These are phyloP conservation scores for Diadegma fenestrale DNA, from an alignment of 2,888 invertebrate genomes.

Conservation along the genomic window DNA sequence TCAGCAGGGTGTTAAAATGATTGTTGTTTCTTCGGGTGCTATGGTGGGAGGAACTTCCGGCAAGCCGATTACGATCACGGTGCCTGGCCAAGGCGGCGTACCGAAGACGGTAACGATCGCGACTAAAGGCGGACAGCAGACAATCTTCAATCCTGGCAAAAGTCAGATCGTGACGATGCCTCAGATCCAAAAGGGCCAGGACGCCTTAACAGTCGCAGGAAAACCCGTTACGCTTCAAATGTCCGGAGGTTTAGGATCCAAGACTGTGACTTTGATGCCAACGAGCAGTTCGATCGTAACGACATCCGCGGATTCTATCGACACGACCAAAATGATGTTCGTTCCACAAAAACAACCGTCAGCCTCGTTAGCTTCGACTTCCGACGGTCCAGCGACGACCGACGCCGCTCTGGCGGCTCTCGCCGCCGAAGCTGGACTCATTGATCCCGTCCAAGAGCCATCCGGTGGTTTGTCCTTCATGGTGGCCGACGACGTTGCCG, in stretches of 20 bases:
- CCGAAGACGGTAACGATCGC: constrained; percentile 88
- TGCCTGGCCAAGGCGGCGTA: constrained; percentile 86
- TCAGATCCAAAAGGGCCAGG: constrained; percentile 84
- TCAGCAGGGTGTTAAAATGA: constrained; percentile 86
- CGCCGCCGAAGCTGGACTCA: constrained; percentile 88
- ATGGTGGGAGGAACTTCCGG: constrained; percentile 86
- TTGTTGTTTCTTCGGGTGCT: constrained; percentile 87
- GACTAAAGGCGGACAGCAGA: constrained; percentile 85
- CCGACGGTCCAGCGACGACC: constrained; percentile 87
- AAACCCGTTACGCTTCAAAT: constrained; percentile 91
- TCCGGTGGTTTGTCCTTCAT: constrained; percentile 82
- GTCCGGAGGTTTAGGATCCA: constrained; percentile 87
- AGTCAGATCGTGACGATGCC: constrained; percentile 83
- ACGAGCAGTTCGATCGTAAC: constrained; percentile 82
- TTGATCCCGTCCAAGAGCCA: constrained; percentile 85
- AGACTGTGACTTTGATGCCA: constrained; percentile 88
- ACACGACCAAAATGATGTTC: constrained; percentile 82
- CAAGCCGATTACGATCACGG: constrained; percentile 90
- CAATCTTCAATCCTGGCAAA: constrained; percentile 81
- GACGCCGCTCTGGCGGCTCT: constrained; percentile 88
- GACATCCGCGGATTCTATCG: constrained; percentile 77
- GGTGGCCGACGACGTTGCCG: constrained; percentile 80
- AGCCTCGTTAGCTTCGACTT: constrained; percentile 86
- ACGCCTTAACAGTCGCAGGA: constrained; percentile 89
- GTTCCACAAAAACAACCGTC: constrained; percentile 86